Evolutionary conservation across 1,140 invertebrate genomes (phyloP).

Genomic region (Dinoponera quadriceps): DNA sequence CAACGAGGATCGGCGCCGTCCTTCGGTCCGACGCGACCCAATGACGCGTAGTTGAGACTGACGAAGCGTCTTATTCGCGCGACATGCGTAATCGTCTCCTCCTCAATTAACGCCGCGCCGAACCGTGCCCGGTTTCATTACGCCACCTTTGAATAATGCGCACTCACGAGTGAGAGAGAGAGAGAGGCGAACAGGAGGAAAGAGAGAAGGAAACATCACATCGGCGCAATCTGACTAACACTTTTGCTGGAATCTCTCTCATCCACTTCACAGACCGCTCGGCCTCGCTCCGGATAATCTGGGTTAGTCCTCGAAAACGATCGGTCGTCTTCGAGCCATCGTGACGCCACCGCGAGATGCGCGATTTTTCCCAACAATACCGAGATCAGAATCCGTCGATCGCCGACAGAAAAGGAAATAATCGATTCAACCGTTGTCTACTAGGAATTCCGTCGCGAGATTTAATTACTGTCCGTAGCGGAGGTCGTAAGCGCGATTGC

Average conservation of each 20-base stretch:
- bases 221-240: conserved; percentile 57
- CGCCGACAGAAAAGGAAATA: conserved; percentile 39
- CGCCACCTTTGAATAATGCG: conserved; percentile 76
- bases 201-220: background rate
- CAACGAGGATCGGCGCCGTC: conserved; percentile 32
- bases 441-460: conserved; percentile 35
- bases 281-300: conserved; percentile 63
- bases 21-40: conserved; percentile 57
- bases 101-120: conserved; percentile 78
- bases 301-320: conserved; percentile 17
- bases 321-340: conserved; percentile 26
- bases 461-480: conserved; percentile 48
- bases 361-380: background rate
- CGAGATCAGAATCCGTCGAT: background rate
- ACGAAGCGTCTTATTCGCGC: conserved; percentile 78
- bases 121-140: conserved; percentile 71
- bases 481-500: conserved; percentile 20
- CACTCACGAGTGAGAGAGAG: background rate
- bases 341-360: background rate
- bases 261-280: background rate
- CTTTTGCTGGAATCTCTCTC: conserved; percentile 53
- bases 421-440: conserved; percentile 27
- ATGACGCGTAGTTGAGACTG: conserved; percentile 78
- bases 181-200: conserved; percentile 11
- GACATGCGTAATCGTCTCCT: conserved; percentile 76